Percentiles rank a stretch among this genome's conserved stretches.
Conservation (phyloP, 1,140 invertebrate species). For the Drosophila albomicans region DNA sequence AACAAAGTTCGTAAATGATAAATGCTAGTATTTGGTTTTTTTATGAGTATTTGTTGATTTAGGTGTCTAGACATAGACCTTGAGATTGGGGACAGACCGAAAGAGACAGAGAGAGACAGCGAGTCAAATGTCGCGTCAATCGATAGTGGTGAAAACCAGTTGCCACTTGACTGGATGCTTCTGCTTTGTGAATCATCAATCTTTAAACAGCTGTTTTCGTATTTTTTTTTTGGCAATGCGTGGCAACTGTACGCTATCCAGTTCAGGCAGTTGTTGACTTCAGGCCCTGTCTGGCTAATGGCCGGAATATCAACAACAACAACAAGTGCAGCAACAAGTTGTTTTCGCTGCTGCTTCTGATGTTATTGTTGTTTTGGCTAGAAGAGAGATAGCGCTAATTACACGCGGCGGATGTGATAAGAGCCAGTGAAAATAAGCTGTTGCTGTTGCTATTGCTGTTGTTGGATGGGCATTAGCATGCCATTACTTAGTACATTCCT, state of each 20-base stretch:
- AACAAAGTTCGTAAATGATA: conserved; percentile 46
- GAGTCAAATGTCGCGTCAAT: neutral
- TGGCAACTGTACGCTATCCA: conserved; percentile 55
- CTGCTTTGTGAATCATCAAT: neutral
- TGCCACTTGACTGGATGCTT: neutral
- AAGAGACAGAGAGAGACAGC: conserved; percentile 3
- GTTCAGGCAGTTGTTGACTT: conserved; percentile 26
- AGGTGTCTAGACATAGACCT: conserved; percentile 37
- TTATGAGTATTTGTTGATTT: conserved; percentile 14
- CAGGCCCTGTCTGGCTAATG: conserved; percentile 32
- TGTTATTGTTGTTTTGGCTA: conserved; percentile 51
- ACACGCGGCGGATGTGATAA: conserved; percentile 73
- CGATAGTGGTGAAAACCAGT: conserved; percentile 6
- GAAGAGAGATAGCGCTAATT: conserved; percentile 75
- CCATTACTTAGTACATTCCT: conserved; percentile 6
- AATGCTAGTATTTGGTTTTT: neutral
- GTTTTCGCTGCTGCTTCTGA: conserved; percentile 53
- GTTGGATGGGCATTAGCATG: conserved; percentile 50
- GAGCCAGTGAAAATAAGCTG: conserved; percentile 48
- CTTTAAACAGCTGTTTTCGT: conserved; percentile 11
- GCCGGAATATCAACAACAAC: conserved; percentile 34
- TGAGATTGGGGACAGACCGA: conserved; percentile 1
- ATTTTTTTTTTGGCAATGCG: conserved; percentile 22
- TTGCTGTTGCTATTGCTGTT: conserved; percentile 30
- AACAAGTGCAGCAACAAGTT: conserved; percentile 55